Base-by-base conservation (phyloP, 1,140 invertebrate genomes). In the Prorops nasuta region DNA sequence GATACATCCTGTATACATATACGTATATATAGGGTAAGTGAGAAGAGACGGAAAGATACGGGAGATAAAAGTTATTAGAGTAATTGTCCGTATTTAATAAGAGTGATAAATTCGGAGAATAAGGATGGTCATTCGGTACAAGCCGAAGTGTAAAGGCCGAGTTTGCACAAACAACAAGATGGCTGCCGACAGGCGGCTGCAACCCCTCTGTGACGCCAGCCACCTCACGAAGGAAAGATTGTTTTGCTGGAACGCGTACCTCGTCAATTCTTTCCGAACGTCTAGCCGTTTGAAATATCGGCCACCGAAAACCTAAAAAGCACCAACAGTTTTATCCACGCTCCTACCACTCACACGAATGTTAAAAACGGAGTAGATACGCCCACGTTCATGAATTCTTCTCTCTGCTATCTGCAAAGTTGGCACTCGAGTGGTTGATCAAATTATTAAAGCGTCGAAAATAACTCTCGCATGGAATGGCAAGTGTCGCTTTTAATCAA, bases 81-180 rank as follows among this genome's bases (percentile, higher is more conserved):
- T n/a, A n/a, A n/a, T n/a, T n/a, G n/a, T n/a, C n/a, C n/a, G n/a
- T n/a, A n/a, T n/a, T n/a, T n/a, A n/a, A n/a, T n/a, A n/a, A n/a
- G n/a, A n/a, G 24, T 28, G 10, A 28, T 28, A 6, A 28, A 28
- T 28, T 28, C 24, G 24, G 24, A 10, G 4, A 28, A 28, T 28
- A 10, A 4, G 20, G 54, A 51, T 40, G 44, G 9, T 3, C 6
- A 4, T 35, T 6, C 14, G 15, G 40, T 53, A 48, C 47, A 50
- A 48, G 51, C 60, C 58, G 63, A 60, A 71, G 63, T 68, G 58
- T 58, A 52, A 67, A 57, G 61, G 59, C 57, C 51, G 61, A 68
- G 66, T 62, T 74, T 74, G 65, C 67, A 72, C 70, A 75, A 75
- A 75, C 72, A 75, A 75, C 71, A 74, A 75, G 62, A 75, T 75